Conservation (phyloP, 35 echinoderm and acorn worm genomes). For the Heliocidaris erythrogramma region DNA sequence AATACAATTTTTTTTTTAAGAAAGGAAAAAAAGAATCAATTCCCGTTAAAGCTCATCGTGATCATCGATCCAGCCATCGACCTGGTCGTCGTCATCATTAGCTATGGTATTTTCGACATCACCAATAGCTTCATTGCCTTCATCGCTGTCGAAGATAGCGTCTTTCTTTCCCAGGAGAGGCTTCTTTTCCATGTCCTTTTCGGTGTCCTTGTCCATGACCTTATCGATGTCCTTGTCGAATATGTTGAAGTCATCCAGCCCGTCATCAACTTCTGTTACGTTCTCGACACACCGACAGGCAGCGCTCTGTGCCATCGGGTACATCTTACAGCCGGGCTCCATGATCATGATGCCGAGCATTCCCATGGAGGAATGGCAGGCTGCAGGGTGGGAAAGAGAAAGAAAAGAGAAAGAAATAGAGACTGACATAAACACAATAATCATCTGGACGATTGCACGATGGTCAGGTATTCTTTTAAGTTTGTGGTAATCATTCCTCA, state of each 20-base stretch:
- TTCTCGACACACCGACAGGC: conserved; percentile 16
- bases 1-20: too few relatives aligned
- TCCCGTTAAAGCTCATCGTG: background rate
- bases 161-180: background rate
- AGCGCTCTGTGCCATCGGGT: conserved; percentile 9
- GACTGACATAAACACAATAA: too few relatives aligned
- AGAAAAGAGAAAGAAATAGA: background rate
- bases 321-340: conserved; percentile 26
- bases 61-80: background rate
- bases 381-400: background rate
- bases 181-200: background rate
- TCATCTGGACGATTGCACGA: too few relatives aligned
- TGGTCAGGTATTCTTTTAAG: too few relatives aligned
- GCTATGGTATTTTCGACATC: background rate
- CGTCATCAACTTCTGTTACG: background rate
- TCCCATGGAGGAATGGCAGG: conserved; percentile 15
- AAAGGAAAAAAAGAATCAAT: background rate
- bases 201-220: background rate
- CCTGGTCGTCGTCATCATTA: background rate
- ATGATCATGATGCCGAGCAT: conserved; percentile 28
- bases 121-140: background rate
- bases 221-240: background rate
- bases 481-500: too few relatives aligned
- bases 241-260: background rate
- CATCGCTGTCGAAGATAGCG: background rate